phyloP scores from a whole-genome alignment of 2,113 vertebrate species.

The Aptenodytes forsteri region DNA sequence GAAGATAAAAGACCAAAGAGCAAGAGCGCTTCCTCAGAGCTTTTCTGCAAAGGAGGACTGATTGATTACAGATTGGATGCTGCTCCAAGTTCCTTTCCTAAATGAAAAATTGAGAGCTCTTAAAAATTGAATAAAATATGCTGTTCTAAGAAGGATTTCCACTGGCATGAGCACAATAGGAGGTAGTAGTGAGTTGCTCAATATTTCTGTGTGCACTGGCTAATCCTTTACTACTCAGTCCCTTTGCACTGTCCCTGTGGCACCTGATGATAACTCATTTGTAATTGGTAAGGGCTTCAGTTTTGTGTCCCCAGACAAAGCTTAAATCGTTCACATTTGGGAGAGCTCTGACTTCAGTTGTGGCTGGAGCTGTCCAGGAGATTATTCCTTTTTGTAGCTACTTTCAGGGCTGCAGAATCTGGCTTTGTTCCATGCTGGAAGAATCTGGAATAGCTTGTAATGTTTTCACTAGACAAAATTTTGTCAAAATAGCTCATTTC shows the following conservation, averaged over 20 bases:
- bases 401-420: background rate
- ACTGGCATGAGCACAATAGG: slow-evolving; percentile 53
- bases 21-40: slow-evolving; percentile 47
- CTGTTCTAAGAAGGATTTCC: slow-evolving; percentile 57
- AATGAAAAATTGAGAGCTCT: slow-evolving; percentile 78
- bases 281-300: slow-evolving; percentile 28
- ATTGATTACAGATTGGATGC: slow-evolving; percentile 68
- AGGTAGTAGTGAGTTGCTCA: slow-evolving; percentile 46
- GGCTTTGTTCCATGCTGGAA: background rate
- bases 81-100: slow-evolving; percentile 68
- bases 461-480: slow-evolving; percentile 4
- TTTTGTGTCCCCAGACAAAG: slow-evolving; percentile 49
- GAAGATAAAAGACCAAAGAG: slow-evolving; percentile 51
- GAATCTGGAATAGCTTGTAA: slow-evolving; percentile 1
- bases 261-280: slow-evolving; percentile 50
- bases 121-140: slow-evolving; percentile 78
- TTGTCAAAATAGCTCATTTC: background rate
- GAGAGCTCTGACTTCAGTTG: background rate
- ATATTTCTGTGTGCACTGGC: slow-evolving; percentile 26
- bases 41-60: slow-evolving; percentile 42
- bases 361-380: background rate
- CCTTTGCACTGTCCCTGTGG: background rate
- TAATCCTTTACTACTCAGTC: slow-evolving; percentile 34
- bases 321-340: background rate
- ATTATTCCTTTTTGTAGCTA: background rate